phyloP scores from a whole-genome alignment of 1,140 invertebrate species.

The Bombus waltoni region DNA sequence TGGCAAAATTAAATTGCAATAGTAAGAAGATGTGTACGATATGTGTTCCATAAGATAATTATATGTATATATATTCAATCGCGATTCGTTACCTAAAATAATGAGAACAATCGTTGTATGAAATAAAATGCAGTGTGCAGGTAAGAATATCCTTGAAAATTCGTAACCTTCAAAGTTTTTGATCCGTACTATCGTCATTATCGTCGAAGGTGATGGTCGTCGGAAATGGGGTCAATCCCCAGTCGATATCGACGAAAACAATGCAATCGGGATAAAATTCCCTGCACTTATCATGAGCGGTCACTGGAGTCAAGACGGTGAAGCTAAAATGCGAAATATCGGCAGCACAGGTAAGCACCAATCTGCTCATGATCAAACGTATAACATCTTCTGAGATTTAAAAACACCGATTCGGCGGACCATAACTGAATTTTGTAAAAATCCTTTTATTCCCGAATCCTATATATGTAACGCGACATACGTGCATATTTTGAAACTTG shows the following conservation, averaged over 20 bases:
- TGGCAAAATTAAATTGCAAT: not conserved
- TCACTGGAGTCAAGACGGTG: slow-evolving; percentile 49
- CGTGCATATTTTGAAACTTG: too few species aligned
- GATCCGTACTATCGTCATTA: too few species aligned
- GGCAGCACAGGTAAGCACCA: slow-evolving; percentile 35
- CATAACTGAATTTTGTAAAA: too few species aligned
- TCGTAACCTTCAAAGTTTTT: too few species aligned
- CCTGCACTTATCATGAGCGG: slow-evolving; percentile 55
- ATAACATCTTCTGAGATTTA: not conserved
- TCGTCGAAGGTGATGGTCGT: slow-evolving; percentile 36
- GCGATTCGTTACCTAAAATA: not conserved
- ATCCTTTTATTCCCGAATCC: too few species aligned
- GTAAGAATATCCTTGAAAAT: slow-evolving; percentile 1
- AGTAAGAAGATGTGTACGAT: too few species aligned
- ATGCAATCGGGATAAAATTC: slow-evolving; percentile 19
- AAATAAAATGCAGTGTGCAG: slow-evolving; percentile 39
- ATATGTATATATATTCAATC: not conserved
- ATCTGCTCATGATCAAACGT: not conserved
- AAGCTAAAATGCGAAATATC: slow-evolving; percentile 41
- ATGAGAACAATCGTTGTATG: not conserved
- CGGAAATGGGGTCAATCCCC: slow-evolving; percentile 54
- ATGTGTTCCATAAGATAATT: not conserved
- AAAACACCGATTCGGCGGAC: too few species aligned
- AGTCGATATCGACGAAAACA: slow-evolving; percentile 42
- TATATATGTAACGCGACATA: too few species aligned